A percentile compares a stretch with the other conserved stretches of the same genome.
These are phyloP conservation scores for Gopherus flavomarginatus DNA, from an alignment of 2,113 vertebrate species.

Conservation along the genomic window DNA sequence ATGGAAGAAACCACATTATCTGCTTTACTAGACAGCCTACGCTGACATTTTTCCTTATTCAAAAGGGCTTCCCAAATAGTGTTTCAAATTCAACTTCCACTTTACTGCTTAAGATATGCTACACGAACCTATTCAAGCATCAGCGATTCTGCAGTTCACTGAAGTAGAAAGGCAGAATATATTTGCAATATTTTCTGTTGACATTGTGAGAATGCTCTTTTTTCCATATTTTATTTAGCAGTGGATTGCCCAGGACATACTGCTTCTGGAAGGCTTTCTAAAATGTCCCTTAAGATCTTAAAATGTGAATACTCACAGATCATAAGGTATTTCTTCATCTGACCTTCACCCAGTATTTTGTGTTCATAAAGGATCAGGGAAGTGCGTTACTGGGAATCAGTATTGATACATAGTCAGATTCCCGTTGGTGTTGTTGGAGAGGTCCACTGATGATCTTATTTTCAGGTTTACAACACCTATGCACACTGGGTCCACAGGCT, in stretches of 20 bases:
- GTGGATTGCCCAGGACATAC: background rate
- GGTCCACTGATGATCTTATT: background rate
- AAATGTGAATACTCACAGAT: background rate
- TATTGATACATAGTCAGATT: constrained; percentile 8
- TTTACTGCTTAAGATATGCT: background rate
- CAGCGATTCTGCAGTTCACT: background rate
- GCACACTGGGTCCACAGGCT: background rate
- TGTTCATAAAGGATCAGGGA: background rate
- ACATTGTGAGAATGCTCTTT: background rate
- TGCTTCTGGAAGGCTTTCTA: background rate
- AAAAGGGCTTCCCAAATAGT: background rate
- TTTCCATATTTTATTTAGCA: background rate
- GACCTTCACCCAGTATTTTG: background rate
- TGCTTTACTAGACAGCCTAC: accelerated
- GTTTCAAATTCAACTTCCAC: background rate
- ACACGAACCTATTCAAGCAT: background rate
- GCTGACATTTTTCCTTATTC: background rate
- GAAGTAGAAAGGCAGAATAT: background rate
- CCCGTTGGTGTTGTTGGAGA: background rate
- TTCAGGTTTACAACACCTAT: background rate
- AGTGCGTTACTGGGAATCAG: background rate
- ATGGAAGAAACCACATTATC: background rate
- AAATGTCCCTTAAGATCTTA: accelerated
- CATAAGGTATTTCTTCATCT: background rate
- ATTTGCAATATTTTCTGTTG: background rate